These are phyloP conservation scores for Solea solea DNA, from an alignment of 2,113 vertebrate genomes.

Conservation along the genomic window DNA sequence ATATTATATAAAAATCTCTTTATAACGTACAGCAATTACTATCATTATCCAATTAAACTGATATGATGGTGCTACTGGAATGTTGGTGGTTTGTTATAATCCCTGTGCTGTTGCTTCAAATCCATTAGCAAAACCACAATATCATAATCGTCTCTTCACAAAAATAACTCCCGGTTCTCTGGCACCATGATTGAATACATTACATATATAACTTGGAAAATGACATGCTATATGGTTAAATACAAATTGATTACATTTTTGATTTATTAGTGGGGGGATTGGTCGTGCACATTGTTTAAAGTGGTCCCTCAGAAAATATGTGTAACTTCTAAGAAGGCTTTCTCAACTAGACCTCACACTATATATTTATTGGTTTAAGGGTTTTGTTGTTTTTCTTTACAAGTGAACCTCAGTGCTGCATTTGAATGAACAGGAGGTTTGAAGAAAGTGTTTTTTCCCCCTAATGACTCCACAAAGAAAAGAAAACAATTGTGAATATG, in stretches of 20 bases:
- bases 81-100: slow-evolving; percentile 25
- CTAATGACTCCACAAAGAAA: too few relatives aligned
- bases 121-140: background rate
- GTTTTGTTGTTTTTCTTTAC: too few relatives aligned
- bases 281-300: background rate
- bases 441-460: too few relatives aligned
- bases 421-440: too few relatives aligned
- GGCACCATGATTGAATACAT: background rate
- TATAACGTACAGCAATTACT: slow-evolving; percentile 8
- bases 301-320: too few relatives aligned
- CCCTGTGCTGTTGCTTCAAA: background rate
- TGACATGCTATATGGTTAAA: background rate
- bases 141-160: background rate
- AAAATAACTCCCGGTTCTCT: background rate
- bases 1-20: slow-evolving; percentile 24
- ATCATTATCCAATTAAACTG: slow-evolving; percentile 43
- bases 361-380: too few relatives aligned
- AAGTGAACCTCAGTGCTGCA: too few relatives aligned
- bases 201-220: too few relatives aligned
- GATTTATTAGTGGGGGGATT: background rate
- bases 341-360: too few relatives aligned
- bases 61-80: slow-evolving; percentile 16
- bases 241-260: background rate
- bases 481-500: too few relatives aligned
- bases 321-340: too few relatives aligned